Conservation (phyloP, 2,888 invertebrate genomes). For the Amorpha juglandis region DNA sequence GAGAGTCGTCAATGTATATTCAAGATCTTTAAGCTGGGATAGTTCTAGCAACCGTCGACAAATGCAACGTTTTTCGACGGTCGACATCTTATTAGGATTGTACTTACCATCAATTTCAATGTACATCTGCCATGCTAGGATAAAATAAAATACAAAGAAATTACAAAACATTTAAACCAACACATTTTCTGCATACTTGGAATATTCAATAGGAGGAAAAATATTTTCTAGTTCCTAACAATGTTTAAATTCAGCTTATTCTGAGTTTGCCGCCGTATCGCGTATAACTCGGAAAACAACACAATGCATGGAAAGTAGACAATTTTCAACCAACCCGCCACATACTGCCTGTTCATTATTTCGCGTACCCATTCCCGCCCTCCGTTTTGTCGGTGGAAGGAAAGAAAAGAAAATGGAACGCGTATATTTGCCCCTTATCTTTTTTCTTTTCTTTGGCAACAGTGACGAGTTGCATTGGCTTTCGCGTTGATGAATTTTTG, state of each 20-base stretch:
- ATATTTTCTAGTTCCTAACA: conserved; percentile 5
- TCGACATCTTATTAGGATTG: too few relatives aligned
- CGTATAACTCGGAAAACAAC: not conserved
- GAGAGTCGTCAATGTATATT: too few relatives aligned
- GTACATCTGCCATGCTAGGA: too few relatives aligned
- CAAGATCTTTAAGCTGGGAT: too few relatives aligned
- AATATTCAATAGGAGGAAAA: conserved; percentile 6
- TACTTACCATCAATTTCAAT: too few relatives aligned
- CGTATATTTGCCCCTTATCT: conserved; percentile 63
- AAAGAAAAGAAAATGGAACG: conserved; percentile 62
- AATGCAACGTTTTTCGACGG: too few relatives aligned
- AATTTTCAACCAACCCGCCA: conserved; percentile 35
- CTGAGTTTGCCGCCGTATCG: not conserved
- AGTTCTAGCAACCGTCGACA: too few relatives aligned
- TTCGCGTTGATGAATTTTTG: conserved; percentile 39
- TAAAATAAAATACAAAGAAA: not conserved
- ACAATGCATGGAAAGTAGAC: conserved; percentile 36
- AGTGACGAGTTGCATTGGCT: conserved; percentile 39
- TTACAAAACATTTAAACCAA: not conserved
- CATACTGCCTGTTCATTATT: conserved; percentile 65
- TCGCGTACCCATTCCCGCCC: conserved; percentile 64
- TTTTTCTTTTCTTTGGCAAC: conserved; percentile 47
- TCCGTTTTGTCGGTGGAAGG: conserved; percentile 55
- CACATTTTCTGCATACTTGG: not conserved
- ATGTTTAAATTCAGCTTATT: conserved; percentile 21